Evolutionary conservation across 2,888 invertebrate species (phyloP), one percentile per base, ranked within the genome.

Genomic region (Dryocosmus kuriphilus): DNA sequence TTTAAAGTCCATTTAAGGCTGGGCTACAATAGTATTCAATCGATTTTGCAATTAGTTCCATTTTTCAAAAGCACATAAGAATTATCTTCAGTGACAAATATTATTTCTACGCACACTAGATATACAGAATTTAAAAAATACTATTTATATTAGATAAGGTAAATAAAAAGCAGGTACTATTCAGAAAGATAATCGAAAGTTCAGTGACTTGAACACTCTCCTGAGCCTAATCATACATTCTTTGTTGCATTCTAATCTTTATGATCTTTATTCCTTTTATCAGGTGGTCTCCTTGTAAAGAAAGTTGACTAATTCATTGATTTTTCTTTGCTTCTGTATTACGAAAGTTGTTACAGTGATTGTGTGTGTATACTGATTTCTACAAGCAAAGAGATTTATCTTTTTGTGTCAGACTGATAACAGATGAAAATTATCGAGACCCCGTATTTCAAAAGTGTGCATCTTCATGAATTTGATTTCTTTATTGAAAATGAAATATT

Each of bases 381-480:
- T 71, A 51, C 11, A n/a, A 5, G 27, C 51, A 71, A 71, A 71
- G 30, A 71, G 71, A 46, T 71, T 30, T 71, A 71, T 71, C 71
- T 71, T 51, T 71, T 51, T 71, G n/a, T 51, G 71, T 71, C 71
- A 71, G n/a, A 19, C 51, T 27, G 71, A 71, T 71, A 71, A 51
- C 71, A 71, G 71, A 30, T 71, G 51, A 71, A 71, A 71, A 51
- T 71, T 51, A 71, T 71, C 71, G 30, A 71, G 30, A 71, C 71
- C 51, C 19, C 30, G 51, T 27, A 57, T 24, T 51, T 57, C 57
- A 57, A 57, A 57, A 57, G 24, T 11, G 24, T 24, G 1, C 19
- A 24, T 57, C 57, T 14, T 16, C 11, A 3, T 57, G 14, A 24
- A 14, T 1, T 8, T 71, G n/a, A 27, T 19, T 51, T 51, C 51